Percentiles rank a stretch among this genome's conserved stretches.
Evolutionary conservation across 2,888 invertebrate genomes (phyloP).

Genomic region (Phortica magna): DNA sequence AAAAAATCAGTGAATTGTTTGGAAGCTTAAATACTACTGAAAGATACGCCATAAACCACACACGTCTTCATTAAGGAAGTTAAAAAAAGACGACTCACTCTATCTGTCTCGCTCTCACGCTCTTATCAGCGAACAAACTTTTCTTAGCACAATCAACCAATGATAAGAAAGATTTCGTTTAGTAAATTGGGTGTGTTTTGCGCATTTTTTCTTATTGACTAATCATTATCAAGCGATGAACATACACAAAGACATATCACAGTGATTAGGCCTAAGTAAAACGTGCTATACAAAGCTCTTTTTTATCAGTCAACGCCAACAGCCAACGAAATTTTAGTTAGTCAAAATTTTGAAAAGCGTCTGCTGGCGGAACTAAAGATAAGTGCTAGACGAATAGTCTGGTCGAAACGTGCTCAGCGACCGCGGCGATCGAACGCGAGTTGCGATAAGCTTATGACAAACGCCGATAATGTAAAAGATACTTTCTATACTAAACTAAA

Average conservation of each 20-base stretch:
- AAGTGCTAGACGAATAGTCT: not conserved
- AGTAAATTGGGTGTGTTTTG: too few relatives aligned
- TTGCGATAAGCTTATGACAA: not conserved
- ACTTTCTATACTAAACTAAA: not conserved
- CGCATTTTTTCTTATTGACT: too few relatives aligned
- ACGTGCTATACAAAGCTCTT: not conserved
- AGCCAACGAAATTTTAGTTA: not conserved
- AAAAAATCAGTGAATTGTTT: too few relatives aligned
- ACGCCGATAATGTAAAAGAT: not conserved
- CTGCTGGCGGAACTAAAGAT: not conserved
- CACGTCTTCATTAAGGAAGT: too few relatives aligned
- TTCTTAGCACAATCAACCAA: not conserved
- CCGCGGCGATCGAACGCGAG: not conserved
- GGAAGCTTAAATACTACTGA: too few relatives aligned
- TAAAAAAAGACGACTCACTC: too few relatives aligned
- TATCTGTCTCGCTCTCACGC: too few relatives aligned
- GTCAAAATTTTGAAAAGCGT: not conserved
- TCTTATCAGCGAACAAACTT: not conserved
- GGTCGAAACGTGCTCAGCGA: not conserved
- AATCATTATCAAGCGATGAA: not conserved
- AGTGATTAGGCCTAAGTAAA: not conserved
- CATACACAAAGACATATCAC: not conserved
- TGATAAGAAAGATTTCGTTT: not conserved
- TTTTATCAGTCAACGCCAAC: not conserved
- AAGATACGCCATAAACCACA: too few relatives aligned